Conservation (phyloP, 1,140 invertebrate genomes). For the Drosophila tani region DNA sequence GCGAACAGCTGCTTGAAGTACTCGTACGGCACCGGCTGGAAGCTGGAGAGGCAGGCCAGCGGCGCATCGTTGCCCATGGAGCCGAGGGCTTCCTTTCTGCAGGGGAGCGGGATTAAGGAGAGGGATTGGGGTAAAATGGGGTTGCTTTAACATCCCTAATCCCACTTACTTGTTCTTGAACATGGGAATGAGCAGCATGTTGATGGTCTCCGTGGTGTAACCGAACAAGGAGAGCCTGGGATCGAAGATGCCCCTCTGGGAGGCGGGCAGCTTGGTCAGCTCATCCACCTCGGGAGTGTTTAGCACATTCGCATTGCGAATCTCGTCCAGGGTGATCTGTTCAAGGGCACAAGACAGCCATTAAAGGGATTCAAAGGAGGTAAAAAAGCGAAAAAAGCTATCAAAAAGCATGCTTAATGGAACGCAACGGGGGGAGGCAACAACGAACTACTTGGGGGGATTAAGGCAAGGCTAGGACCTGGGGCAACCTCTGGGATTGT, state of each 20-base stretch:
- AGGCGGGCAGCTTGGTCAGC: constrained; percentile 71
- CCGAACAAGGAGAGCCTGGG: constrained; percentile 95
- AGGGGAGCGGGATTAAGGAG: constrained; percentile 8
- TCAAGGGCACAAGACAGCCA: neutral
- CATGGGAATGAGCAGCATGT: constrained; percentile 97
- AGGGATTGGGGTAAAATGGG: neutral
- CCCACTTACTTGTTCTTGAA: constrained; percentile 91
- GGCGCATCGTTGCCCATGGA: constrained; percentile 99
- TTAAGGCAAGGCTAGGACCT: constrained; percentile 16
- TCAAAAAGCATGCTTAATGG: constrained; percentile 35
- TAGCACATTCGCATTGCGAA: constrained; percentile 85
- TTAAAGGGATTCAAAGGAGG: neutral
- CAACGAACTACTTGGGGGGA: constrained; percentile 6
- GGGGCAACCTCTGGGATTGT: constrained; percentile 15
- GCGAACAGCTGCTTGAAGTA: constrained; percentile 99
- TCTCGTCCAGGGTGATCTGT: constrained; percentile 87
- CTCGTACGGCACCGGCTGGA: constrained; percentile 97
- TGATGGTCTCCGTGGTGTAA: constrained; percentile 98
- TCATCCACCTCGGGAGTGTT: constrained; percentile 84
- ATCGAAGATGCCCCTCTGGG: constrained; percentile 89
- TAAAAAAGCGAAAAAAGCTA: neutral
- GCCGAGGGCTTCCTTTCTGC: constrained; percentile 98
- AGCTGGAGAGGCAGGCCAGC: constrained; percentile 97
- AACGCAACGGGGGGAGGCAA: constrained; percentile 4
- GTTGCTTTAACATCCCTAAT: too few relatives aligned